A percentile compares a stretch with the other conserved stretches of the same genome.
Evolutionary conservation across 1,140 invertebrate species (phyloP).

Genomic region (Aphidius gifuensis): DNA sequence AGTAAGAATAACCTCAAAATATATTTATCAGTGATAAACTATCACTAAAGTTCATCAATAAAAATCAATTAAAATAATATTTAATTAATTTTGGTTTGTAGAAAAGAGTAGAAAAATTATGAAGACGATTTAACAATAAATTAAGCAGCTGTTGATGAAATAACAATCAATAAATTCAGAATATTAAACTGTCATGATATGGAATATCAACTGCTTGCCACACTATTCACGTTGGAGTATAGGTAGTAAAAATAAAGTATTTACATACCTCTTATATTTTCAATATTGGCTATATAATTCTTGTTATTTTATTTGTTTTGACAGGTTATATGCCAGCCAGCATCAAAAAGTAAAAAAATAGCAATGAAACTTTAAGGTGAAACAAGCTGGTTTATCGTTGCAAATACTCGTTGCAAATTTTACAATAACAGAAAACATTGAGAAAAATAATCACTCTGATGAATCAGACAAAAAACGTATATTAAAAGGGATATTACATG

Average conservation of each 20-base stretch:
- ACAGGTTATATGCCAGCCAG: not conserved
- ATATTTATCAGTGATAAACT: too few species aligned
- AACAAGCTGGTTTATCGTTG: not conserved
- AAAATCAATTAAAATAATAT: too few species aligned
- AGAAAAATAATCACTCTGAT: conserved; percentile 16
- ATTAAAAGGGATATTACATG: conserved; percentile 29
- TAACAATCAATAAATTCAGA: conserved; percentile 27
- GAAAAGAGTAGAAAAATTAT: conserved; percentile 13
- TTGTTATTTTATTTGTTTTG: too few species aligned
- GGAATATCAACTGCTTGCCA: conserved; percentile 33
- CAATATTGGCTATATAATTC: too few species aligned
- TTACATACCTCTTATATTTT: too few species aligned
- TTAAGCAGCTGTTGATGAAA: conserved; percentile 25
- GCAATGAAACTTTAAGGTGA: conserved; percentile 6
- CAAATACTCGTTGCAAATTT: conserved; percentile 34
- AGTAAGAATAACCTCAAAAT: too few species aligned
- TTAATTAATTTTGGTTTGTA: too few species aligned
- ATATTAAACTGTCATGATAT: conserved; percentile 18
- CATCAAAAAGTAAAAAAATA: conserved; percentile 3
- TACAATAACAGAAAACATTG: conserved; percentile 28
- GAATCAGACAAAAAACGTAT: conserved; percentile 35
- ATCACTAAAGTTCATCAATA: too few species aligned
- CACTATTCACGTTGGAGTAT: conserved; percentile 34
- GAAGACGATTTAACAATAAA: conserved; percentile 31
- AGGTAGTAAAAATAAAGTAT: conserved; percentile 1